Base-by-base conservation (phyloP, 1,140 invertebrate genomes). In the Zaprionus inermis region DNA sequence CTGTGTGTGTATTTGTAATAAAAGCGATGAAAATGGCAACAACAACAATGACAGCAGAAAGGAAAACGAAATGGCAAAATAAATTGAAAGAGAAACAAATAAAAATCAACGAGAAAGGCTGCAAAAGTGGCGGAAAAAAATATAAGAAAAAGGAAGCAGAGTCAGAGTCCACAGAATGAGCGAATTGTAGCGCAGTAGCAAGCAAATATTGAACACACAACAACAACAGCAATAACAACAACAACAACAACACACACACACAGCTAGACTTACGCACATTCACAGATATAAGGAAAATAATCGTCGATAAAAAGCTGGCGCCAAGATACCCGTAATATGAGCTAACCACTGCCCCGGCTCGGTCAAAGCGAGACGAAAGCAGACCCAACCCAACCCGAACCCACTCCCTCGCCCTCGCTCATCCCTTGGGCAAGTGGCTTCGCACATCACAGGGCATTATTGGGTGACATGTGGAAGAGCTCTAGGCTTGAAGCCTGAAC, bases 71-170 rank as follows among this genome's bases (percentile, higher is more conserved):
- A 89, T 88, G 84, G 80, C 84, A 88, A 88, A 88, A 88, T 88
- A 88, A 88, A 88, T 88, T 88, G 84, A 88, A 88, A 88, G 84
- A 89, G 84, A 89, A 88, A 88, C 84, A 88, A 88, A 88, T 88
- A 88, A 88, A 88, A 88, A 88, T 88, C 84, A 88, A 88, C 80
- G 85, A 89, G 81, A 67, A 85, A 89, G 83, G 83, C 83, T 88
- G 83, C 83, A 88, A 88, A 86, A 88, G 83, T 88, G 83, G 79
- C 83, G 83, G 79, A 76, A 86, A 86, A 82, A 83, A 85, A 73
- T 32, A 44, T 14, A 44, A 44, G 59, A 76, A 69, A 44, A 44
- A 16, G 38, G 59, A 72, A 69, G 66, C 54, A 64, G 22, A 64
- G 69, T 72, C 66, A 61, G 24, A 28, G 24, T 28, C 24, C 66